Evolutionary conservation across 1,140 invertebrate genomes (phyloP).

Genomic region (Pogonomyrmex barbatus): DNA sequence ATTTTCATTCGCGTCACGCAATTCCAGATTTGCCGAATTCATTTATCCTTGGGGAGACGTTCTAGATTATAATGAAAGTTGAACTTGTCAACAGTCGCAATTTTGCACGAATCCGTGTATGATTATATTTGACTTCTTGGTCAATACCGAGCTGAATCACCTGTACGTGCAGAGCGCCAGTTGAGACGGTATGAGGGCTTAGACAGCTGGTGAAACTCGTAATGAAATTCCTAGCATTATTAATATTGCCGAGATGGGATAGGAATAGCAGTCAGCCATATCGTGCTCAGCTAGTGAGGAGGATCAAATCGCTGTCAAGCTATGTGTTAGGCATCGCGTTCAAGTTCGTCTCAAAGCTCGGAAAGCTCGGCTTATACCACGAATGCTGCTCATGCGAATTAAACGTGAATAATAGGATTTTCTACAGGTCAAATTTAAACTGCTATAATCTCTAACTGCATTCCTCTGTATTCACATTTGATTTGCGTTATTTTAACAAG

Average conservation of each 20-base stretch:
- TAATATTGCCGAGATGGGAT: slow-evolving; percentile 77
- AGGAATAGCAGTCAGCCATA: slow-evolving; percentile 76
- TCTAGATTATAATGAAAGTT: slow-evolving; percentile 61
- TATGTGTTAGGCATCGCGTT: slow-evolving; percentile 68
- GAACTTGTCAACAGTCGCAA: slow-evolving; percentile 23
- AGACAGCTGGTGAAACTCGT: slow-evolving; percentile 73
- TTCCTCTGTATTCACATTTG: background rate
- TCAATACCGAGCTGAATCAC: slow-evolving; percentile 55
- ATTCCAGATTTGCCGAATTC: slow-evolving; percentile 67
- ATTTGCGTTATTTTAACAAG: background rate
- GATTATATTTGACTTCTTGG: slow-evolving; percentile 64
- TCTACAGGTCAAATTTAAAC: background rate
- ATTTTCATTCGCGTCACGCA: slow-evolving; percentile 60
- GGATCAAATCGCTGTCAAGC: slow-evolving; percentile 76
- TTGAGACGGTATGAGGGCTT: slow-evolving; percentile 67
- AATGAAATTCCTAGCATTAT: slow-evolving; percentile 81
- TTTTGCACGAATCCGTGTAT: slow-evolving; percentile 3
- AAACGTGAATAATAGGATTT: slow-evolving; percentile 38
- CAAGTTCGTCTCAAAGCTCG: slow-evolving; percentile 70
- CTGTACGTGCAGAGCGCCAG: slow-evolving; percentile 60
- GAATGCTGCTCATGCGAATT: slow-evolving; percentile 32
- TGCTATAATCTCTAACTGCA: background rate
- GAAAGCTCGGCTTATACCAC: slow-evolving; percentile 56
- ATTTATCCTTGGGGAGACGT: slow-evolving; percentile 63
- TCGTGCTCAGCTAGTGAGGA: slow-evolving; percentile 69